Percentiles rank a stretch among this genome's conserved stretches.
Conservation (phyloP, 2,113 vertebrate genomes). For the Athene noctua region DNA sequence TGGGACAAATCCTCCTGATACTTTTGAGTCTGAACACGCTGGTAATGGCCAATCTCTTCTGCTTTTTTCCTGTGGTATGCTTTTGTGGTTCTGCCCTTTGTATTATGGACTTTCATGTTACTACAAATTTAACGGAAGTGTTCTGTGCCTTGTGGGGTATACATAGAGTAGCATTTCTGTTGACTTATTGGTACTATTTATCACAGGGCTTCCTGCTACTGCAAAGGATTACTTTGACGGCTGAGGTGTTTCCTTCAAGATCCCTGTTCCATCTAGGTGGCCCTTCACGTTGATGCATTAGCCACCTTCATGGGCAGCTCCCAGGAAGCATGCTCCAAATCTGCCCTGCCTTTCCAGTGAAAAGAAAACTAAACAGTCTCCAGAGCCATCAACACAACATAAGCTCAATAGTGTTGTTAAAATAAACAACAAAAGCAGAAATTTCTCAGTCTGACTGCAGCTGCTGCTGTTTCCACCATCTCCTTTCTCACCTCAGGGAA, state of each 20-base stretch:
- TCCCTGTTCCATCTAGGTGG: not conserved
- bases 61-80: not conserved
- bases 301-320: not conserved
- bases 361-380: not conserved
- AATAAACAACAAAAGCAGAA: not conserved
- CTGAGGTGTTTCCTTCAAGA: not conserved
- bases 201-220: not conserved
- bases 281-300: not conserved
- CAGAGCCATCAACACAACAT: conserved; percentile 1
- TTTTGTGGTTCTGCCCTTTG: not conserved
- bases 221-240: not conserved
- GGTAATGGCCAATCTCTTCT: not conserved
- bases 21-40: not conserved
- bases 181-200: not conserved
- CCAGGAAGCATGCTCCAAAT: not conserved
- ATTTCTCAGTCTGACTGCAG: not conserved
- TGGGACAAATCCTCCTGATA: not conserved
- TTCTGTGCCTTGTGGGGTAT: not conserved
- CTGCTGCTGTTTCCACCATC: not conserved
- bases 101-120: not conserved
- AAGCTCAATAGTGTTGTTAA: not conserved
- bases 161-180: not conserved
- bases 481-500: not conserved
- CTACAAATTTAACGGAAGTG: not conserved
- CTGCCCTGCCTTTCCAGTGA: not conserved